Conservation (phyloP, 2,113 vertebrate genomes). For the Progne subis region DNA sequence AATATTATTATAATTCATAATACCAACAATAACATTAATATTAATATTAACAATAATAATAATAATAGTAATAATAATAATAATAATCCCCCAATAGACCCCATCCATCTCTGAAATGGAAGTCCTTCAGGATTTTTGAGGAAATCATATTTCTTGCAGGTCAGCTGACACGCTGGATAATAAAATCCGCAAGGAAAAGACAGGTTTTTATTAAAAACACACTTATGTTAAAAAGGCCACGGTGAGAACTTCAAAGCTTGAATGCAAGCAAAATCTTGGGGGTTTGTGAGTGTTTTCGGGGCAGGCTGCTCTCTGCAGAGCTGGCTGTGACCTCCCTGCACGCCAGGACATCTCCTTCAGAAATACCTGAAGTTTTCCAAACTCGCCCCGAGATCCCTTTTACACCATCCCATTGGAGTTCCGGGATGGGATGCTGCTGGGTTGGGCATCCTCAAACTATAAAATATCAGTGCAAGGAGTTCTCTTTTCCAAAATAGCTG, state of each 20-base stretch:
- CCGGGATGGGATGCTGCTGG: not conserved
- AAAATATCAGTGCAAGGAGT: not conserved
- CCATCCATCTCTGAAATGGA: not conserved
- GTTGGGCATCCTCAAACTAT: not conserved
- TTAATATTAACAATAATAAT: too few species aligned
- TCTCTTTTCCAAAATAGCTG: not conserved
- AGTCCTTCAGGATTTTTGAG: not conserved
- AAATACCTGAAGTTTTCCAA: rapidly evolving
- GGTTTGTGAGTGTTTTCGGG: not conserved
- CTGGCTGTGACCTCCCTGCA: not conserved
- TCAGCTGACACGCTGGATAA: not conserved
- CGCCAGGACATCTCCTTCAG: not conserved
- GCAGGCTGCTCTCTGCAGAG: not conserved
- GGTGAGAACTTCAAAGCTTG: not conserved
- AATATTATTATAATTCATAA: too few species aligned
- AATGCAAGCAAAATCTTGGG: not conserved
- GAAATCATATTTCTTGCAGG: not conserved
- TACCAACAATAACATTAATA: too few species aligned
- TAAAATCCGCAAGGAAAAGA: not conserved
- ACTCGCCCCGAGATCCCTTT: not conserved
- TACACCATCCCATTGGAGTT: not conserved
- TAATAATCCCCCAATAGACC: not conserved
- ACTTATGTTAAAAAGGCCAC: not conserved
- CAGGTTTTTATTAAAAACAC: not conserved
- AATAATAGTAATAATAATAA: too few species aligned